Evolutionary conservation across 2,113 vertebrate genomes (phyloP), one percentile per base, ranked within the genome.

Genomic region (Upupa epops): DNA sequence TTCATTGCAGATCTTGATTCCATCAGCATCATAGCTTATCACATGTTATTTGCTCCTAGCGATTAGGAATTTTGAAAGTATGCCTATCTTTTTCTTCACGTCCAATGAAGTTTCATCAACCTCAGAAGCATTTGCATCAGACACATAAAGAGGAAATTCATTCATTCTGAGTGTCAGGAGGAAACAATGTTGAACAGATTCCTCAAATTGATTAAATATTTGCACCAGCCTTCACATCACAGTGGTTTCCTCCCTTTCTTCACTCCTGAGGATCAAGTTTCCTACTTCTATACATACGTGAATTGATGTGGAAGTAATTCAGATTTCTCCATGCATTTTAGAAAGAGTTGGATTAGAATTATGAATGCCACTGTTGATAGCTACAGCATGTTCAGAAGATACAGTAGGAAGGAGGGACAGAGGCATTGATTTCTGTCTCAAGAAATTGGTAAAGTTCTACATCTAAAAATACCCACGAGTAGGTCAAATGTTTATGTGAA

Each of bases 71-170:
- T 92, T 92, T 96, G 86, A 96, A 95, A 94, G 29, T 31, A 42
- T 89, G 78, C 61, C 76, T 93, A 70, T 93, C 83, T 83, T 93
- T 77, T 90, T 86, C 61, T 86, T 91, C 74, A 59, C 77, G 55
- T 96, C 91, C 95, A 92, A n/a, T 75, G 46, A 84, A 77, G 69
- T 93, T 96, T 92, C 86, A 93, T 93, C 74, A 63, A 11, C 5
- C 18, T 79, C 55, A 79, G 70, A 96, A 87, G 42, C 78, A 96
- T 91, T 91, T 91, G 59, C 65, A 75, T 91, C 75, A 90, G 56
- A 89, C 42, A 36, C 3, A 13, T 17, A 49, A 21, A 63, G 80
- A 96, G 34, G 64, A 89, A 95, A 94, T 91, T 31, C 55, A 81
- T 83, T 58, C 56, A 46, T 37, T 64, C 34, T 80, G 61, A 73